These are phyloP conservation scores for Ispidina picta DNA, from an alignment of 2,797 vertebrate species.

Conservation along the genomic window DNA sequence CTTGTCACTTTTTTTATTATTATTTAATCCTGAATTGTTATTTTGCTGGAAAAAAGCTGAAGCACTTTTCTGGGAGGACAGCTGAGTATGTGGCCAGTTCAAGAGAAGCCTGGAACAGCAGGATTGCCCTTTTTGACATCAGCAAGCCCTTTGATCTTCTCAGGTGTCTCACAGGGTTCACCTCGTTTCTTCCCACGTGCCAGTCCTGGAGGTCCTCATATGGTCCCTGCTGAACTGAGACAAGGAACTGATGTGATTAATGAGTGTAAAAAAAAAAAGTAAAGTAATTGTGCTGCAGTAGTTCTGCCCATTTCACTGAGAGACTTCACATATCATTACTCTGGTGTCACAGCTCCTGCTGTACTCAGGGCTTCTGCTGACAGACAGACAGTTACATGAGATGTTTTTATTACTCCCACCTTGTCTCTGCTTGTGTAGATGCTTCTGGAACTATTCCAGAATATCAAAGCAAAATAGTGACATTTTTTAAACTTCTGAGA, in stretches of 20 bases:
- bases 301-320: neutral
- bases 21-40: neutral
- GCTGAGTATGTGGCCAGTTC: neutral
- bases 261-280: neutral
- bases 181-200: accelerated
- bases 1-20: neutral
- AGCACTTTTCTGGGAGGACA: neutral
- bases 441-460: neutral
- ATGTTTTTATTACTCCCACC: neutral
- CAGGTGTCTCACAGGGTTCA: neutral
- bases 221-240: neutral
- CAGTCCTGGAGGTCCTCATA: neutral
- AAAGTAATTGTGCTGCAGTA: neutral
- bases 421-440: neutral
- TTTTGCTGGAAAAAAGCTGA: neutral
- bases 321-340: neutral
- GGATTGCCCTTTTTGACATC: neutral
- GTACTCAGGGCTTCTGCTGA: neutral
- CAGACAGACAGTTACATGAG: neutral
- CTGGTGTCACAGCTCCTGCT: neutral
- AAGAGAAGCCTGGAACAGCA: neutral
- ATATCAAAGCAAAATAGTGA: neutral
- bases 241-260: neutral
- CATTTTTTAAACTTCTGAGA: neutral
- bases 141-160: neutral